Conservation (phyloP, 1,140 invertebrate genomes). For the Anagrus nilaparvatae region DNA sequence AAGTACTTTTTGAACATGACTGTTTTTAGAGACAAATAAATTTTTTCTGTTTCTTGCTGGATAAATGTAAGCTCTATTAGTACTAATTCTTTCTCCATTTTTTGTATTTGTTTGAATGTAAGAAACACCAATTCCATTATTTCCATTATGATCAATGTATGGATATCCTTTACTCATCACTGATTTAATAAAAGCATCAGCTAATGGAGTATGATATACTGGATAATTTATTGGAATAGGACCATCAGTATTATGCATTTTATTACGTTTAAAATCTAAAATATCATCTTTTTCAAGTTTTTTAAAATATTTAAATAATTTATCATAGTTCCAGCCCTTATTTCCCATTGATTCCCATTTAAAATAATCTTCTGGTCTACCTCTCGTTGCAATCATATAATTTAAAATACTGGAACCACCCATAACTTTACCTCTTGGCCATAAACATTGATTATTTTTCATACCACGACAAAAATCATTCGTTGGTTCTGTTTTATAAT, state of each 20-base stretch:
- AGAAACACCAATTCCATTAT: constrained; percentile 51
- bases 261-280: too few relatives aligned
- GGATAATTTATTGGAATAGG: constrained; percentile 49
- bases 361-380: constrained; percentile 77
- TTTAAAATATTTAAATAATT: constrained; percentile 73
- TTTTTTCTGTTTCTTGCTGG: constrained; percentile 52
- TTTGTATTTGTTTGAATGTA: constrained; percentile 55
- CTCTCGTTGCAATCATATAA: constrained; percentile 81
- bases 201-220: constrained; percentile 48
- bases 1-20: constrained; percentile 48
- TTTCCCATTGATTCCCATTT: constrained; percentile 65
- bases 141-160: constrained; percentile 64
- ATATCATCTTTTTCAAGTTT: constrained; percentile 54
- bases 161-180: constrained; percentile 56
- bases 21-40: constrained; percentile 53
- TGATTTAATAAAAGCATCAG: constrained; percentile 56
- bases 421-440: constrained; percentile 66
- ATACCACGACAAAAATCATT: constrained; percentile 54
- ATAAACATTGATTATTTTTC: constrained; percentile 50
- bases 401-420: constrained; percentile 79
- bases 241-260: constrained; percentile 51
- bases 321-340: constrained; percentile 62
- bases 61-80: constrained; percentile 62
- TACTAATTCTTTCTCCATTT: constrained; percentile 64
- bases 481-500: constrained; percentile 65